Evolutionary conservation across 2,888 invertebrate genomes (phyloP), one percentile per base, ranked within the genome.

Genomic region (Heliconius cydno): DNA sequence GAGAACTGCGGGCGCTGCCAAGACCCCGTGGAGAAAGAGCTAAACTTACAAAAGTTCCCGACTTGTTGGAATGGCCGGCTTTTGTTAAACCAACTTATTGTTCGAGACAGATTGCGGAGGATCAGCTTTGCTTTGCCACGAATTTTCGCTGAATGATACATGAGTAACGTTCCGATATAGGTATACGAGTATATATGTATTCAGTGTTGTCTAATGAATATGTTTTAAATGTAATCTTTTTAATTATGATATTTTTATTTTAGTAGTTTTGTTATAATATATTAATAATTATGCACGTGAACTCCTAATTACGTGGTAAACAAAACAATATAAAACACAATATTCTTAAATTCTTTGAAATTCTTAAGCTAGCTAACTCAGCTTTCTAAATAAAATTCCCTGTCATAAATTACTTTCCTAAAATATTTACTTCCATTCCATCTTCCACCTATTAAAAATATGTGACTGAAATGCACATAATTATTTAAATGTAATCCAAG

Each of bases 31-130:
- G 88, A 91, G 93, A 93, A 92, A 93, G 92, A 94, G 92, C 94
- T 92, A 91, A 94, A 93, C 94, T 94, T 93, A 93, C 94, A 93
- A 94, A 95, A 94, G 93, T 95, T 94, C 90, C 92, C 92, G 92
- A 93, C 93, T 94, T 92, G 94, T 94, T 94, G 93, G 91, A 94
- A 95, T 94, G 92, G 94, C 90, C 91, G 90, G 94, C 94, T 94
- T 94, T 95, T 95, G 94, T 95, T 92, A 90, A 90, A 91, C 90
- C 91, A 92, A 94, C 94, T 94, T 95, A 94, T 94, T 95, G 94
- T 95, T 94, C 92, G 91, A 91, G 93, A 94, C 94, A 94, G 94
- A 94, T 95, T 94, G 94, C 91, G 86, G 87, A 88, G 93, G 94
- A 94, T 93, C 93, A 92, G 90, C 90, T 86, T 86, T 85, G 89